Evolutionary conservation across 2,797 vertebrate species (phyloP).

Genomic region (Myiotriccus ornatus): DNA sequence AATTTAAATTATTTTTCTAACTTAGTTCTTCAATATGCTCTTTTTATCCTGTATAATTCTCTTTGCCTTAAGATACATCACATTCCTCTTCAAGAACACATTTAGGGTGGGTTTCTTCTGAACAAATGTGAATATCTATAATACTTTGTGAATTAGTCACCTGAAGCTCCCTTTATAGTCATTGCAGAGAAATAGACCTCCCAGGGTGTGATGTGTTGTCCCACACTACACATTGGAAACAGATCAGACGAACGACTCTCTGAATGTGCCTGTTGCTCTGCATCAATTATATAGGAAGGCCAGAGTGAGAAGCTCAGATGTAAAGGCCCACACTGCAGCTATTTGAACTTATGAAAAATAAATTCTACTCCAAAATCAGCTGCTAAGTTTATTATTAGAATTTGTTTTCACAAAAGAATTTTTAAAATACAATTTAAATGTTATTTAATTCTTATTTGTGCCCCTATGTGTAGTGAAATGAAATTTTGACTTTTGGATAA

Average conservation of each 20-base stretch:
- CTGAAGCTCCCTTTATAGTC: not conserved
- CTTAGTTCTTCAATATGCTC: not conserved
- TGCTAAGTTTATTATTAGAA: not conserved
- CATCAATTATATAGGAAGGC: not conserved
- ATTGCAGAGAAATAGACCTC: not conserved
- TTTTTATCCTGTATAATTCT: not conserved
- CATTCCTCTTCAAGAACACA: not conserved
- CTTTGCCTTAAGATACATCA: not conserved
- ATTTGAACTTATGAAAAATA: not conserved
- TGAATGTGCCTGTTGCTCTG: not conserved
- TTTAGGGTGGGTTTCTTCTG: not conserved
- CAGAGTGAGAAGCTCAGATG: not conserved
- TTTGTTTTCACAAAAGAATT: not conserved
- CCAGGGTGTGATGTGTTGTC: not conserved
- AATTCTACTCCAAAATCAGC: not conserved
- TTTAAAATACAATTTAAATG: not conserved
- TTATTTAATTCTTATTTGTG: not conserved
- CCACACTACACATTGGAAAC: not conserved
- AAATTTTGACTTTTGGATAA: not conserved
- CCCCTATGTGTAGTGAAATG: not conserved
- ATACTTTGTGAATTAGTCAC: not conserved
- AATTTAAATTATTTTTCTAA: slow-evolving; percentile 6
- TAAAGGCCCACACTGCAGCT: not conserved
- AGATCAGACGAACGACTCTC: not conserved
- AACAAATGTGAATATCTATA: not conserved